Conservation (phyloP, 2,888 invertebrate genomes). For the Orthosia gracilis region DNA sequence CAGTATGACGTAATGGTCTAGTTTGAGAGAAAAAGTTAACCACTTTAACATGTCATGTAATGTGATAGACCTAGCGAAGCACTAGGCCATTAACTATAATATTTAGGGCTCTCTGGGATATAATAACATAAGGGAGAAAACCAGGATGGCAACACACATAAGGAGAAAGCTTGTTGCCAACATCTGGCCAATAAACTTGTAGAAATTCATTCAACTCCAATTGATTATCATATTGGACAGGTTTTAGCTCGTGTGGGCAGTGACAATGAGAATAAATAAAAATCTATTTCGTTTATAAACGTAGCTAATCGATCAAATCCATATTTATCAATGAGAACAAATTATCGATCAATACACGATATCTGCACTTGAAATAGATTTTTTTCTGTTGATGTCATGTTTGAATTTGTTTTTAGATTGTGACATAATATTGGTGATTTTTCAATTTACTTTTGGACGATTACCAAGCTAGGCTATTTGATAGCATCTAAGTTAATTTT, state of each 20-base stretch:
- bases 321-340: constrained; percentile 64
- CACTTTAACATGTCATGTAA: constrained; percentile 34
- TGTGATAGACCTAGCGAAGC: constrained; percentile 25
- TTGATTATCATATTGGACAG: constrained; percentile 76
- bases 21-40: constrained; percentile 37
- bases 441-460: background rate
- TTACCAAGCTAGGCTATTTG: too few relatives aligned
- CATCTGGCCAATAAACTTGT: constrained; percentile 71
- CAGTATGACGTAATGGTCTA: constrained; percentile 20
- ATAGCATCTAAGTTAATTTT: background rate
- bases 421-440: constrained; percentile 24
- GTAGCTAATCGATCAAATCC: constrained; percentile 61
- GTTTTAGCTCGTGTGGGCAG: constrained; percentile 75
- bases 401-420: constrained; percentile 27
- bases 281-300: constrained; percentile 56
- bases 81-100: constrained; percentile 24
- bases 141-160: constrained; percentile 41
- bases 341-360: constrained; percentile 51
- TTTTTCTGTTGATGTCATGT: constrained; percentile 39
- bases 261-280: constrained; percentile 56
- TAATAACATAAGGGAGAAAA: constrained; percentile 35
- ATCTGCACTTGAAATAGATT: constrained; percentile 47
- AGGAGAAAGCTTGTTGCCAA: constrained; percentile 76
- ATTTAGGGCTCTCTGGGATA: constrained; percentile 40
- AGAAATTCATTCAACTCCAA: constrained; percentile 69